Percentiles rank a stretch among this genome's conserved stretches.
These are phyloP conservation scores for Malurus cyaneus DNA, from an alignment of 2,113 vertebrate genomes.

Conservation along the genomic window DNA sequence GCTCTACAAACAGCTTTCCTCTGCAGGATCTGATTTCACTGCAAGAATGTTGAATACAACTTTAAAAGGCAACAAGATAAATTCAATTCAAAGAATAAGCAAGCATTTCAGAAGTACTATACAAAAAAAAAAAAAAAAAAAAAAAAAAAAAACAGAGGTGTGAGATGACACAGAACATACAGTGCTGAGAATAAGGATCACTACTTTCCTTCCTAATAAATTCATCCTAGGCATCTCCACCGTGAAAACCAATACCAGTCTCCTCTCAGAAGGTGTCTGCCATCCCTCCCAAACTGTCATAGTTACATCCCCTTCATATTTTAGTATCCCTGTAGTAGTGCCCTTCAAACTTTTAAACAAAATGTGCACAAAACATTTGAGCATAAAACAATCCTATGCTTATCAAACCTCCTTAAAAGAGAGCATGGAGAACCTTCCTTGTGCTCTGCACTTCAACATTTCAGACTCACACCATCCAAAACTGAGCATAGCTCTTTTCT, in stretches of 20 bases:
- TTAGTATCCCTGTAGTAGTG: neutral
- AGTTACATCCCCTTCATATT: neutral
- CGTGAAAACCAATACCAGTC: neutral
- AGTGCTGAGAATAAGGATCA: neutral
- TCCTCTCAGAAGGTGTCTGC: neutral
- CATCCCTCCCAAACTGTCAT: neutral
- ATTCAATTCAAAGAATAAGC: neutral
- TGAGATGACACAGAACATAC: neutral
- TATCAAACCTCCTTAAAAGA: neutral
- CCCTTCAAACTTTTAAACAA: neutral
- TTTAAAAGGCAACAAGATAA: neutral
- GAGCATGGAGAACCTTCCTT: accelerated
- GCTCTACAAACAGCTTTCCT: neutral
- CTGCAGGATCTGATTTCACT: neutral
- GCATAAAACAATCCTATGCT: neutral
- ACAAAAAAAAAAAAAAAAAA: neutral
- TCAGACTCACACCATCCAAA: neutral
- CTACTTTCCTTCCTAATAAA: neutral
- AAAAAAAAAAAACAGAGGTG: neutral
- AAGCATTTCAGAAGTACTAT: neutral
- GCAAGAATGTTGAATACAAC: neutral
- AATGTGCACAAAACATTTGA: neutral
- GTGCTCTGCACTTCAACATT: neutral
- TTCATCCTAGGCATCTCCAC: neutral
- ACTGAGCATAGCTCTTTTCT: neutral